Conservation (phyloP, 2,113 vertebrate species). For the Podarcis raffonei region DNA sequence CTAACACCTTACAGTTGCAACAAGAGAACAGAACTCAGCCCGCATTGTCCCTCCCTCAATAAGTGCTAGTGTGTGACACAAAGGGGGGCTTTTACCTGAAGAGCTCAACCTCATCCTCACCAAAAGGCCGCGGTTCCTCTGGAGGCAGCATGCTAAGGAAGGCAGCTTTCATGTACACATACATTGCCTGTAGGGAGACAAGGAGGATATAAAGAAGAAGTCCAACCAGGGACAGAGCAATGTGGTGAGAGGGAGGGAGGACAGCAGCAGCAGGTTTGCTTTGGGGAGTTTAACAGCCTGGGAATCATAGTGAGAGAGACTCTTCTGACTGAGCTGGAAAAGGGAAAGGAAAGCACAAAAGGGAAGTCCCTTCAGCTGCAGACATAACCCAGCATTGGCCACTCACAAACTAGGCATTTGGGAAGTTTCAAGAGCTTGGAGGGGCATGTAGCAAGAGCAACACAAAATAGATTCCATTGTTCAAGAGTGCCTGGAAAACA, state of each 20-base stretch:
- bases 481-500: not conserved
- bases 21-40: not conserved
- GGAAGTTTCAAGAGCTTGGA: not conserved
- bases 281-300: not conserved
- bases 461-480: not conserved
- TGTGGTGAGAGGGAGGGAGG: no score
- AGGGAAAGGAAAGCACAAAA: not conserved
- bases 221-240: not conserved
- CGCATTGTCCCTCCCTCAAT: not conserved
- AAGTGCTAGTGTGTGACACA: no score
- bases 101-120: slow-evolving; percentile 82
- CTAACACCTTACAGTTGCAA: not conserved
- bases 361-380: not conserved
- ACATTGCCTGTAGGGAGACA: slow-evolving; percentile 81
- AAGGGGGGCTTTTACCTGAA: slow-evolving; percentile 79
- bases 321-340: not conserved
- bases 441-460: not conserved
- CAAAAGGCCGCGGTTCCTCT: slow-evolving; percentile 86
- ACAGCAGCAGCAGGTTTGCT: not conserved
- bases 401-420: not conserved
- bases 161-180: slow-evolving; percentile 93
- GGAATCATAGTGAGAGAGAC: not conserved
- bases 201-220: not conserved
- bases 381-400: not conserved
- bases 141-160: slow-evolving; percentile 91